Percentiles rank a stretch among this genome's conserved stretches.
Conservation (phyloP, 1,140 invertebrate genomes). For the Drosophila ercepeae region DNA sequence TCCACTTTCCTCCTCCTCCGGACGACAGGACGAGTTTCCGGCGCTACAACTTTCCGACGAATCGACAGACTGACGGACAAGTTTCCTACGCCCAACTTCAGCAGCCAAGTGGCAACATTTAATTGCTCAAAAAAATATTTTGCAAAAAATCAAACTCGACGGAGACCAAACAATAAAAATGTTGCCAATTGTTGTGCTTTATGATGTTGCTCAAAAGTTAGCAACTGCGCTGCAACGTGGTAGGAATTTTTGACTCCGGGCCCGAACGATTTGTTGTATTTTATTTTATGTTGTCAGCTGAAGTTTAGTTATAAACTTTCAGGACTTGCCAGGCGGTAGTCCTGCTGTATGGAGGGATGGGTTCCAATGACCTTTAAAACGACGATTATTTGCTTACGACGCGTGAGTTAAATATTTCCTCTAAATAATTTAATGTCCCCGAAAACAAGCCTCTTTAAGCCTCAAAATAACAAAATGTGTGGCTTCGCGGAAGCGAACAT, state of each 20-base stretch:
- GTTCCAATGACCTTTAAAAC: background rate
- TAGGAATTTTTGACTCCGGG: constrained; percentile 36
- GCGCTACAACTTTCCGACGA: constrained; percentile 52
- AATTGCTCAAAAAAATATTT: constrained; percentile 81
- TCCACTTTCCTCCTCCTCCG: constrained; percentile 26
- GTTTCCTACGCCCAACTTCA: constrained; percentile 70
- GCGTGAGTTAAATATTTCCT: too few relatives aligned
- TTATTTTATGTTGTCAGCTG: constrained; percentile 52
- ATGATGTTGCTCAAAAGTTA: constrained; percentile 60
- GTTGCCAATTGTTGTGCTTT: constrained; percentile 76
- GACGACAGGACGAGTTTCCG: constrained; percentile 65
- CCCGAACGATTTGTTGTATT: constrained; percentile 63
- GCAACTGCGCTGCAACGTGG: constrained; percentile 13
- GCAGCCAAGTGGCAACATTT: constrained; percentile 75
- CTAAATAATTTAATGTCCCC: too few relatives aligned
- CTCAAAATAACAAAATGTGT: too few relatives aligned
- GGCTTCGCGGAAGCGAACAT: too few relatives aligned
- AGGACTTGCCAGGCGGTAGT: constrained; percentile 16
- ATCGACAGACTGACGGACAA: constrained; percentile 25
- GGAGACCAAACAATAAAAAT: constrained; percentile 53
- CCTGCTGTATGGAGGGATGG: too few relatives aligned
- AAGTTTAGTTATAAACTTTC: constrained; percentile 58
- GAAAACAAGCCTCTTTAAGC: too few relatives aligned
- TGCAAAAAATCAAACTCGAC: constrained; percentile 36
- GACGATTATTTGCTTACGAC: background rate